Base-by-base conservation (phyloP, 92 coral and sea anemone genomes). In the Siderastrea siderea region DNA sequence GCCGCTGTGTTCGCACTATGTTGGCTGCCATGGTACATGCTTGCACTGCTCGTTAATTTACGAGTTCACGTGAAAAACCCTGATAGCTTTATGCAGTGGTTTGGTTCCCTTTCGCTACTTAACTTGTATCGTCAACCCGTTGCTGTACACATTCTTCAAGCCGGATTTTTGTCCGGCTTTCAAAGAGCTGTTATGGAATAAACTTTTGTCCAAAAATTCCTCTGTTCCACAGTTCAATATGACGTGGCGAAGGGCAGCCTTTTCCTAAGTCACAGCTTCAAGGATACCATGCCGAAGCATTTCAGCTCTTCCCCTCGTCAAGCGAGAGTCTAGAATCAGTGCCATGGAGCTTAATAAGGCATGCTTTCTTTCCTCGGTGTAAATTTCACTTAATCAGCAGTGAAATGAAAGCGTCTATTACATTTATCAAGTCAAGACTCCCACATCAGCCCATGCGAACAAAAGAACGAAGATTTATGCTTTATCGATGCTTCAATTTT, bases 1-100 rank as follows among this genome's bases (percentile, higher is more conserved):
- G 94, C 94, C 43, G 16, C 83, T 8, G 51, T 88, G 66, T 92
- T 88, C 17, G 89, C 86, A 8, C 51, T 92, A 2, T 92, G 94
- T 46, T 92, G 94, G 94, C 74, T 92, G n/a, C 94, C 94, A 15
- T 92, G 87, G 87, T 92, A 87, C 46, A 78, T 86, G 26, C 68
- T 88, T 47, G 3, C 59, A 13, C 26, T 79, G n/a, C 60, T 79
- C 16, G 71, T 49, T 46, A 79, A 79, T 63, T 52, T 79, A 10
- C 57, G 17, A 8, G 73, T 79, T 15, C 58, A 64, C 0, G 17
- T 65, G 59, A 48, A 48, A 65, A 79, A 79, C 73, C 72, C 63
- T 26, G 73, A 64, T 1, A 63, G 48, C 84, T 79, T 63, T 12
- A 17, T 63, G 73, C 54, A 79, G 43, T 63, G 71, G 73, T 79